Conservation (phyloP, 2,113 vertebrate genomes). For the Channa argus region DNA sequence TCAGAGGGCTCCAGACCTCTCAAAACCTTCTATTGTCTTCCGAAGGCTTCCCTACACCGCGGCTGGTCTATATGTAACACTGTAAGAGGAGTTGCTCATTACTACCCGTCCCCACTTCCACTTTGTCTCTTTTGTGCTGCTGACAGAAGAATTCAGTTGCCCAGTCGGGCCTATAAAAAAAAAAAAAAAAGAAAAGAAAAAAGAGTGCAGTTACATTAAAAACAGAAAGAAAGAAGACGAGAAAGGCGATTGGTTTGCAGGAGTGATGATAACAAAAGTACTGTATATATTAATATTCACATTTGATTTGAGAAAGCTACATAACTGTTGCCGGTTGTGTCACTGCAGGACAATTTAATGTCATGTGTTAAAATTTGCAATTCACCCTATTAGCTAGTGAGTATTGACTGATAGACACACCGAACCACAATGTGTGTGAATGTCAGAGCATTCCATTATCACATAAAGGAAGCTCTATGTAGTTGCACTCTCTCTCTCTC, state of each 20-base stretch:
- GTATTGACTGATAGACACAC: slow-evolving; percentile 71
- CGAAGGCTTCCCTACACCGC: slow-evolving; percentile 65
- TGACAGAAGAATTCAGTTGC: slow-evolving; percentile 75
- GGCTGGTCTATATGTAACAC: slow-evolving; percentile 73
- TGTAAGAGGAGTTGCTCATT: slow-evolving; percentile 82
- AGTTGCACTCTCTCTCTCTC: slow-evolving; percentile 40
- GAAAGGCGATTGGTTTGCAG: slow-evolving; percentile 47
- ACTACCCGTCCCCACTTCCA: slow-evolving; percentile 66
- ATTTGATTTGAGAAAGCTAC: not conserved
- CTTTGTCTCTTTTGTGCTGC: slow-evolving; percentile 79
- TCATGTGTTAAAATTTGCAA: slow-evolving; percentile 48
- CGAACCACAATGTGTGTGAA: slow-evolving; percentile 67
- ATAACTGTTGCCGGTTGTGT: slow-evolving; percentile 39
- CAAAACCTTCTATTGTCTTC: slow-evolving; percentile 77
- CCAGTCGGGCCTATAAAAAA: slow-evolving; percentile 63
- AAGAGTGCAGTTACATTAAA: slow-evolving; percentile 46
- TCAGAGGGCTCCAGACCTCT: slow-evolving; percentile 69
- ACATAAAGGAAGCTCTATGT: slow-evolving; percentile 77
- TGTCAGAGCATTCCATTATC: slow-evolving; percentile 76
- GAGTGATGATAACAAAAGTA: slow-evolving; percentile 20
- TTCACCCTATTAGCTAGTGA: slow-evolving; percentile 40
- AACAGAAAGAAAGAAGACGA: slow-evolving; percentile 29
- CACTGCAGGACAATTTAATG: slow-evolving; percentile 20
- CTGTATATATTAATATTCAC: not conserved
- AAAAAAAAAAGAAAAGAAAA: slow-evolving; percentile 38